Evolutionary conservation across 2,113 vertebrate genomes (phyloP).

Genomic region (Narcine bancroftii): DNA sequence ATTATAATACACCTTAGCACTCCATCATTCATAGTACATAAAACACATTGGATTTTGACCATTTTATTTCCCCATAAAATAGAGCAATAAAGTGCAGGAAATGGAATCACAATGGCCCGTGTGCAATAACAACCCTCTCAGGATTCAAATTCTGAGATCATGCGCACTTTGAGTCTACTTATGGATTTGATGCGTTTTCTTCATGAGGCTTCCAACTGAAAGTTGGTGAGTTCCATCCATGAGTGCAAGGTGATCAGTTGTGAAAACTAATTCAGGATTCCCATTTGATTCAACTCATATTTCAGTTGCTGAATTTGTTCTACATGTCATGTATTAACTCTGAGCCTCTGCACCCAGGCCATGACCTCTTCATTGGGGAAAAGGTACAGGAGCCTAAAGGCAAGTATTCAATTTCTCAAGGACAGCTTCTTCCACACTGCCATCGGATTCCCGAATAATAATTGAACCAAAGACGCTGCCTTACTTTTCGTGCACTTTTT

Average conservation of each 20-base stretch:
- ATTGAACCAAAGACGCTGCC: too few species aligned
- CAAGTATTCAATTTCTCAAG: too few species aligned
- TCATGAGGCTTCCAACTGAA: constrained; percentile 24
- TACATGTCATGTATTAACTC: neutral
- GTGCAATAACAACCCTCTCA: constrained; percentile 13
- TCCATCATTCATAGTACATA: constrained; percentile 26
- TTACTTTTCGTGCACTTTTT: too few species aligned
- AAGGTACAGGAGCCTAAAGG: too few species aligned
- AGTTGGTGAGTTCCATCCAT: neutral
- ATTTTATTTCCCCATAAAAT: constrained; percentile 34
- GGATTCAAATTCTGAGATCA: constrained; percentile 13
- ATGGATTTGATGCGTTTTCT: constrained; percentile 19
- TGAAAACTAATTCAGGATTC: constrained; percentile 5
- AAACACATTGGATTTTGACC: constrained; percentile 24
- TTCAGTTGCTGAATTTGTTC: too few species aligned
- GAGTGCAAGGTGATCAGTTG: neutral
- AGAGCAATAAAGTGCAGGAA: constrained; percentile 35
- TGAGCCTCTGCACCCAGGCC: too few species aligned
- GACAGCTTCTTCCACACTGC: too few species aligned
- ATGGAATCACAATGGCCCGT: constrained; percentile 23
- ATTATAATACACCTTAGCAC: constrained; percentile 27
- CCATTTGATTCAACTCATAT: neutral
- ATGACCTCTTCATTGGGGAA: too few species aligned
- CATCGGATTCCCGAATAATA: too few species aligned
- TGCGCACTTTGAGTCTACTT: constrained; percentile 22